Percentiles rank a stretch among this genome's conserved stretches.
Evolutionary conservation across 2,797 vertebrate genomes (phyloP).

Genomic region (Natrix natrix): DNA sequence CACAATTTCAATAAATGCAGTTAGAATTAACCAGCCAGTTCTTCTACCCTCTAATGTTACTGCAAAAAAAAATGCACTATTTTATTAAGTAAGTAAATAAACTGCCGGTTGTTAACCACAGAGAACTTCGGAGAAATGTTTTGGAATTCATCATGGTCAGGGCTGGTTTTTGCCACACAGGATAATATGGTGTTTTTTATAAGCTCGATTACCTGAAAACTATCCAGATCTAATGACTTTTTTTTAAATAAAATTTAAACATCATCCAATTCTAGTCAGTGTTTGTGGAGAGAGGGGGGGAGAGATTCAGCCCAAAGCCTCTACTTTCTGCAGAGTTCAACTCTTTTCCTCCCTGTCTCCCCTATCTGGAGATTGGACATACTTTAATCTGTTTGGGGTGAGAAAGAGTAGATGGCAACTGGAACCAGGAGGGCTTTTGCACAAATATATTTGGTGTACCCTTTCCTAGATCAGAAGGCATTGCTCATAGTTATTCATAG

Average conservation of each 20-base stretch:
- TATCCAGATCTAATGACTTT: neutral
- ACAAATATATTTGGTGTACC: neutral
- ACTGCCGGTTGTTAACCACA: neutral
- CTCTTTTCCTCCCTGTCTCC: neutral
- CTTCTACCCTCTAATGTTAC: neutral
- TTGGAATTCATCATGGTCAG: neutral
- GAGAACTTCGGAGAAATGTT: neutral
- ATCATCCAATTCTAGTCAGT: neutral
- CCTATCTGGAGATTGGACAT: neutral
- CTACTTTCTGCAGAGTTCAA: neutral
- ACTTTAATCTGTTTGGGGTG: neutral
- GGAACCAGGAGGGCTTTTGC: neutral
- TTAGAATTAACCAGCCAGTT: neutral
- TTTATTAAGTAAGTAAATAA: neutral
- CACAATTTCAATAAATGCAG: neutral
- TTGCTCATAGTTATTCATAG: neutral
- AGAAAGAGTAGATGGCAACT: neutral
- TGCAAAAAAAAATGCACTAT: neutral
- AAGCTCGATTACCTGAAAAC: neutral
- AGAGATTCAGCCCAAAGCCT: neutral
- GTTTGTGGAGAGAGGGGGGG: neutral
- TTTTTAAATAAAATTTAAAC: neutral
- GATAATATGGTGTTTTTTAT: neutral
- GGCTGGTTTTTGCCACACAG: neutral
- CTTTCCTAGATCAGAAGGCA: neutral